phyloP scores from a whole-genome alignment of 2,797 vertebrate species.

The Gobionotothen gibberifrons region DNA sequence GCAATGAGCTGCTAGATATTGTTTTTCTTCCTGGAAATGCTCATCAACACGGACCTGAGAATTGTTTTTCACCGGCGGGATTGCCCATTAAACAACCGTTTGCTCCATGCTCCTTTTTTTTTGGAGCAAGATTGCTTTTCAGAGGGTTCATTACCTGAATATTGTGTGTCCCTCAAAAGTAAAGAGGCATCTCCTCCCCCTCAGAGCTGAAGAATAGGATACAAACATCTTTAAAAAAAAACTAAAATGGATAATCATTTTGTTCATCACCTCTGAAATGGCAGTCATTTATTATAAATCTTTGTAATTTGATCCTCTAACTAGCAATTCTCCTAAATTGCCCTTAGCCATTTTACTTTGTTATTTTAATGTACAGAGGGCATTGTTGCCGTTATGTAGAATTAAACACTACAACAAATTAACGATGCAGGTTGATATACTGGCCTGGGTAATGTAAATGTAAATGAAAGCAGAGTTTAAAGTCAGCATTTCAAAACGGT shows the following conservation, averaged over 20 bases:
- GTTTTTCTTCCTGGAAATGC: slow-evolving; percentile 48
- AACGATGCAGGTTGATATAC: slow-evolving; percentile 17
- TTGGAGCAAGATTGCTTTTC: slow-evolving; percentile 44
- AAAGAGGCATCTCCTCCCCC: slow-evolving; percentile 22
- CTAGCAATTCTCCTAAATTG: slow-evolving; percentile 17
- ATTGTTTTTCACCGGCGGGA: slow-evolving; percentile 17
- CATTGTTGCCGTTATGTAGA: slow-evolving; percentile 21
- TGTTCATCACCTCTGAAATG: slow-evolving; percentile 38
- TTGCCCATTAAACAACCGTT: slow-evolving; percentile 26
- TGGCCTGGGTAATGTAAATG: not conserved
- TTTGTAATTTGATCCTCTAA: slow-evolving; percentile 36
- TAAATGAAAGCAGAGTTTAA: slow-evolving; percentile 19
- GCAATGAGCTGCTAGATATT: slow-evolving; percentile 47
- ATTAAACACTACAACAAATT: slow-evolving; percentile 25
- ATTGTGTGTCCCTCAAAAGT: slow-evolving; percentile 50
- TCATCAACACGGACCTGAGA: slow-evolving; percentile 30
- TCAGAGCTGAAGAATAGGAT: slow-evolving; percentile 47
- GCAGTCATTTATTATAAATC: slow-evolving; percentile 28
- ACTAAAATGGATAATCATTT: slow-evolving; percentile 47
- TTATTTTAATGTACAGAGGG: slow-evolving; percentile 17
- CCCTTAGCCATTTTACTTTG: slow-evolving; percentile 24
- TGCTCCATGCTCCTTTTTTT: slow-evolving; percentile 25
- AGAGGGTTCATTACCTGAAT: slow-evolving; percentile 58
- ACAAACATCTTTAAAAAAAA: slow-evolving; percentile 11
- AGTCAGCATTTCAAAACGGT: not conserved